Percentiles rank a stretch among this genome's conserved stretches.
These are phyloP conservation scores for Prenolepis imparis DNA, from an alignment of 2,888 invertebrate genomes.

Conservation along the genomic window DNA sequence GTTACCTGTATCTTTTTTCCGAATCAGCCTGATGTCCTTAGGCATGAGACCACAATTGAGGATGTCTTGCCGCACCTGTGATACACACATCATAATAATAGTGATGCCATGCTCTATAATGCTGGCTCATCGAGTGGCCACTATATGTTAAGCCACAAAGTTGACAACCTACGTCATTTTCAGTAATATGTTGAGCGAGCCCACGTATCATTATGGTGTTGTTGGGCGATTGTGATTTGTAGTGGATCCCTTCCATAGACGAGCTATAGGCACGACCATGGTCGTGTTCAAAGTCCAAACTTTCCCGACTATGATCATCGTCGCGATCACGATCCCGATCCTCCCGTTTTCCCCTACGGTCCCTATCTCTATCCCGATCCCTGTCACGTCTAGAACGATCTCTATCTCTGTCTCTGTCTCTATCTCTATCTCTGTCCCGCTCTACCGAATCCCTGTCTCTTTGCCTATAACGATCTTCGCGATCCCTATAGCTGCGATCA, in stretches of 20 bases:
- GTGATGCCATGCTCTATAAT: slow-evolving; percentile 66
- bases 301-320: slow-evolving; percentile 84
- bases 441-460: slow-evolving; percentile 79
- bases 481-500: slow-evolving; percentile 81
- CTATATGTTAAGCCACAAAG: slow-evolving; percentile 70
- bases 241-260: slow-evolving; percentile 86
- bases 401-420: slow-evolving; percentile 80
- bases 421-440: slow-evolving; percentile 80
- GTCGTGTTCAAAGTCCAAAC: slow-evolving; percentile 83
- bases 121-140: slow-evolving; percentile 74
- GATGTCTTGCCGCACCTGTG: slow-evolving; percentile 92
- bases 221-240: slow-evolving; percentile 88
- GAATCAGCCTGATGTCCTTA: slow-evolving; percentile 93
- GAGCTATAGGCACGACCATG: slow-evolving; percentile 82
- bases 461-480: slow-evolving; percentile 79
- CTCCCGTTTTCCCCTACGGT: slow-evolving; percentile 78
- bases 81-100: slow-evolving; percentile 82
- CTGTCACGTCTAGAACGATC: slow-evolving; percentile 81
- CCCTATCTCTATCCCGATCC: slow-evolving; percentile 79
- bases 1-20: slow-evolving; percentile 94
- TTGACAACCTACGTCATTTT: slow-evolving; percentile 90
- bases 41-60: slow-evolving; percentile 92
- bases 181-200: slow-evolving; percentile 91
- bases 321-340: slow-evolving; percentile 83
- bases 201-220: slow-evolving; percentile 93